These are phyloP conservation scores for Phytoseiulus persimilis DNA, from an alignment of 2,888 invertebrate species.

Conservation along the genomic window DNA sequence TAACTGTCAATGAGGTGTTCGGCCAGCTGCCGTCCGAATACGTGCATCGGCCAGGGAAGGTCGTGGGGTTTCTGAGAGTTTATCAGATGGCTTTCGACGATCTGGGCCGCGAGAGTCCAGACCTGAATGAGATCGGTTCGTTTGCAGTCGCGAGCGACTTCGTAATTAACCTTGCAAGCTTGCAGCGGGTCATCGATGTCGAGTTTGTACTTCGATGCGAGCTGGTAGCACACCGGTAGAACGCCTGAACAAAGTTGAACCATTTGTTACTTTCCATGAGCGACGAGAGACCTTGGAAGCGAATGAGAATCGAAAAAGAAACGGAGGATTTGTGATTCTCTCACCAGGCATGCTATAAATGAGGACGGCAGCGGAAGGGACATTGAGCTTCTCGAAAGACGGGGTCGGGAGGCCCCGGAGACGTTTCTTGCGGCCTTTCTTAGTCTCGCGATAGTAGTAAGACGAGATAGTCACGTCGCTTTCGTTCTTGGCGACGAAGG, in stretches of 20 bases:
- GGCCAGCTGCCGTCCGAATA: conserved; percentile 73
- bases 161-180: conserved; percentile 67
- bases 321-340: background rate
- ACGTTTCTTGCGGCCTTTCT: background rate
- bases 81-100: conserved; percentile 21
- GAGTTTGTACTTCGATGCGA: conserved; percentile 42
- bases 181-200: conserved; percentile 45
- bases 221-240: conserved; percentile 39
- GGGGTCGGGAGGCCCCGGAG: conserved; percentile 15
- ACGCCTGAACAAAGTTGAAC: conserved; percentile 38
- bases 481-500: conserved; percentile 26
- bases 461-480: conserved; percentile 29
- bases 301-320: too few species aligned
- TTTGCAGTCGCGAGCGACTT: conserved; percentile 63
- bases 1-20: conserved; percentile 61
- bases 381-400: background rate
- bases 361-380: conserved; percentile 30
- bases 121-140: conserved; percentile 75
- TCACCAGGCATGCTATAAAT: conserved; percentile 36
- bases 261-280: too few species aligned
- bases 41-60: conserved; percentile 70
- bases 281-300: too few species aligned
- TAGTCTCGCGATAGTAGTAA: conserved; percentile 41
- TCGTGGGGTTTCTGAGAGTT: conserved; percentile 46
- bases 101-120: conserved; percentile 40